Evolutionary conservation across 1,140 invertebrate genomes (phyloP).

Genomic region (Brachionus angularis): DNA sequence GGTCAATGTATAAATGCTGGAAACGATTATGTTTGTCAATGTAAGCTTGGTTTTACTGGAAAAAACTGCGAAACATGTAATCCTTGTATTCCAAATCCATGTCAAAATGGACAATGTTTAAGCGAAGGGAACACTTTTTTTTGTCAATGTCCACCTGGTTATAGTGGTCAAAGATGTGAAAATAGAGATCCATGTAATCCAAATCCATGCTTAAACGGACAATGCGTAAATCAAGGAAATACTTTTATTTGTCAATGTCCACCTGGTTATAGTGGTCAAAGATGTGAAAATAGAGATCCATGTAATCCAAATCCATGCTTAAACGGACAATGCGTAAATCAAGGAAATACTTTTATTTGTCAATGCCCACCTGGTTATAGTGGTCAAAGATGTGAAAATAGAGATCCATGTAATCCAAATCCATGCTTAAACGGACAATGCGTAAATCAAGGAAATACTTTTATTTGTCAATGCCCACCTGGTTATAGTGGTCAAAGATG

Average conservation of each 20-base stretch:
- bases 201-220: slow-evolving; percentile 30
- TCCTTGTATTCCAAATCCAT: slow-evolving; percentile 30
- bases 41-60: slow-evolving; percentile 24
- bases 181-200: slow-evolving; percentile 6
- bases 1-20: slow-evolving; percentile 37
- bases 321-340: slow-evolving; percentile 35
- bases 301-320: slow-evolving; percentile 12
- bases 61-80: slow-evolving; percentile 42
- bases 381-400: slow-evolving; percentile 46
- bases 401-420: slow-evolving; percentile 32
- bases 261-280: not conserved
- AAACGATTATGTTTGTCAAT: slow-evolving; percentile 2
- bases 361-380: slow-evolving; percentile 42
- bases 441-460: not conserved
- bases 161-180: slow-evolving; percentile 21
- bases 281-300: slow-evolving; percentile 37
- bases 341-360: slow-evolving; percentile 26
- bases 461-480: slow-evolving; percentile 39
- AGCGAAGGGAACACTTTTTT: not conserved
- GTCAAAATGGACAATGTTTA: slow-evolving; percentile 1
- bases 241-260: slow-evolving; percentile 32
- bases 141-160: slow-evolving; percentile 47
- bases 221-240: not conserved
- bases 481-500: slow-evolving; percentile 33
- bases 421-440: slow-evolving; percentile 41